Evolutionary conservation across 1,140 invertebrate species (phyloP), one percentile per base, ranked within the genome.

Genomic region (Littorina saxatilis): DNA sequence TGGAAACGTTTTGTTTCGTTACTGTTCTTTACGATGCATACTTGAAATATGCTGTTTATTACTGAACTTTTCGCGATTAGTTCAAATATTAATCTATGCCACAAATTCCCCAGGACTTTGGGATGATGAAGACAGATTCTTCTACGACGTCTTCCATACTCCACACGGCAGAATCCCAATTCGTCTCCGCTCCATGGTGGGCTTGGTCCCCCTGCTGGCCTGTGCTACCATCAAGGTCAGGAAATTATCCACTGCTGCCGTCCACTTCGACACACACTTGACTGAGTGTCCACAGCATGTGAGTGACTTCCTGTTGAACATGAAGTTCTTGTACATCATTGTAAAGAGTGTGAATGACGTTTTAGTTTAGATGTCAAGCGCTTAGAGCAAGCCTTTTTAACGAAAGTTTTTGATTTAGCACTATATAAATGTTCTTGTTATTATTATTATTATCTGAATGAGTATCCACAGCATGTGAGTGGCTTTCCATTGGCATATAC

Each of bases 51-150:
- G n/a, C n/a, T n/a, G n/a, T n/a, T n/a, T n/a, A n/a, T n/a, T n/a
- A n/a, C n/a, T n/a, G n/a, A n/a, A n/a, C n/a, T n/a, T n/a, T n/a
- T n/a, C n/a, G n/a, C n/a, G n/a, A n/a, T n/a, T n/a, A n/a, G n/a
- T n/a, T n/a, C n/a, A n/a, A n/a, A n/a, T n/a, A n/a, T n/a, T n/a
- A n/a, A n/a, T n/a, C n/a, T n/a, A n/a, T n/a, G n/a, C n/a, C n/a
- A n/a, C n/a, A n/a, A n/a, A n/a, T n/a, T n/a, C 77, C 76, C n/a
- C 83, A 88, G 88, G 91, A 13, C 77, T 92, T 27, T 93, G 92
- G 92, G 82, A 92, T 82, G 86, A 90, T 23, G 86, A 87, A 47
- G 90, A 92, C 76, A 83, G 88, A 2, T 92, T 92, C 73, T 92
- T 90, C 82, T 92, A 92, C 85, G 92, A 93, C 84, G 85, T 88